Percentiles rank a stretch among this genome's conserved stretches.
phyloP scores from a whole-genome alignment of 2,113 vertebrate genomes.

The Carettochelys insculpta region DNA sequence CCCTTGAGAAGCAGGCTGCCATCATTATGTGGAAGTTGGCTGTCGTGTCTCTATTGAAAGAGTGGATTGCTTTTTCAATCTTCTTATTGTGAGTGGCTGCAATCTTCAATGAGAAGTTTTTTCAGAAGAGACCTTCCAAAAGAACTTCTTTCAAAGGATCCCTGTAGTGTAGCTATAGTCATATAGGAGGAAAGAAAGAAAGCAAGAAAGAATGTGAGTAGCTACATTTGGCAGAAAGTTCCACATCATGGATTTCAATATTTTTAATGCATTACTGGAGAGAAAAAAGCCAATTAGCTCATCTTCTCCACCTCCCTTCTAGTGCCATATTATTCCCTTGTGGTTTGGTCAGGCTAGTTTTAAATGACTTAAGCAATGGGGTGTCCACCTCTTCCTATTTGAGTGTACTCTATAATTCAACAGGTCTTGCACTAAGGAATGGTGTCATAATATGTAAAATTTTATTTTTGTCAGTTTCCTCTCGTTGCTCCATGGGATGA shows the following conservation, averaged over 20 bases:
- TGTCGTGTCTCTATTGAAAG: too few species aligned
- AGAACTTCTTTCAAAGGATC: too few species aligned
- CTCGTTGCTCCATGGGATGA: too few species aligned
- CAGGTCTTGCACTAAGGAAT: neutral
- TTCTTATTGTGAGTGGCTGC: too few species aligned
- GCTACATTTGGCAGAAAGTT: neutral
- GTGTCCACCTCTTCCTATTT: neutral
- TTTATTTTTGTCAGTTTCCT: neutral
- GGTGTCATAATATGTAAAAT: neutral
- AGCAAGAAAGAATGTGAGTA: fast-evolving
- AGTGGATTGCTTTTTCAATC: too few species aligned
- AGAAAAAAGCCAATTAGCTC: neutral
- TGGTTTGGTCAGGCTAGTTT: neutral
- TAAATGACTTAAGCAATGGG: neutral
- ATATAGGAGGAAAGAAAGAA: neutral
- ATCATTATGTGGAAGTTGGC: too few species aligned
- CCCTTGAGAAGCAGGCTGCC: too few species aligned
- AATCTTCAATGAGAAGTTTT: too few species aligned
- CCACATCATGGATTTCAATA: neutral
- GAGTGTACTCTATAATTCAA: neutral
- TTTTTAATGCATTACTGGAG: neutral
- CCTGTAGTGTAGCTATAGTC: too few species aligned
- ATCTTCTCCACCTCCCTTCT: neutral
- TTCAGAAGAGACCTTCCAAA: too few species aligned
- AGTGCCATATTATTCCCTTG: conserved; percentile 15